Conservation (phyloP, 2,113 vertebrate species). For the Lamprotornis superbus region DNA sequence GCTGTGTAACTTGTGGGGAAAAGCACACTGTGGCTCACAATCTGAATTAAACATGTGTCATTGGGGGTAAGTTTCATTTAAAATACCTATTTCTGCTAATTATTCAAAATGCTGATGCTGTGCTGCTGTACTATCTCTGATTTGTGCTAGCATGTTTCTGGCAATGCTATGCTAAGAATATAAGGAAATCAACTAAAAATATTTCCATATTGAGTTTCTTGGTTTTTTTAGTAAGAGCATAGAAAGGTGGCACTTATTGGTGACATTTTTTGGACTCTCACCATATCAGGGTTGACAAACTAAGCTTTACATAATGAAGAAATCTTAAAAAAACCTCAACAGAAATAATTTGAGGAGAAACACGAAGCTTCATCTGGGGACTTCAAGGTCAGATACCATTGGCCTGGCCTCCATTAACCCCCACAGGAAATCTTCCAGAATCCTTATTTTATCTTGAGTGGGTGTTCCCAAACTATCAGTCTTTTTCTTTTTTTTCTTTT, state of each 20-base stretch:
- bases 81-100: constrained; percentile 47
- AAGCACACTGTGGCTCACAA: constrained; percentile 41
- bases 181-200: constrained; percentile 19
- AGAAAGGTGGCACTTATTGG: constrained; percentile 21
- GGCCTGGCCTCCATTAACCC: constrained; percentile 76
- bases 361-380: constrained; percentile 65
- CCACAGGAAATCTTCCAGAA: constrained; percentile 70
- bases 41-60: constrained; percentile 51
- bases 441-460: constrained; percentile 76
- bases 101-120: constrained; percentile 33
- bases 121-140: constrained; percentile 25
- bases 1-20: constrained; percentile 34
- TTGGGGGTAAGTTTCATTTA: constrained; percentile 55
- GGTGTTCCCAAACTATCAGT: constrained; percentile 72
- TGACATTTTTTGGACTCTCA: constrained; percentile 46
- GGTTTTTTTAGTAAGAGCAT: not conserved
- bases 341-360: constrained; percentile 73
- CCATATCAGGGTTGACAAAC: constrained; percentile 56
- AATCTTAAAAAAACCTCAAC: constrained; percentile 20
- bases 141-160: constrained; percentile 40
- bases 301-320: constrained; percentile 56
- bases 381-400: constrained; percentile 74
- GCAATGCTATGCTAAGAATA: not conserved
- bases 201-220: not conserved
- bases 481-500: constrained; percentile 1